phyloP scores from a whole-genome alignment of 2,113 vertebrate species.

The Dendropsophus ebraccatus region DNA sequence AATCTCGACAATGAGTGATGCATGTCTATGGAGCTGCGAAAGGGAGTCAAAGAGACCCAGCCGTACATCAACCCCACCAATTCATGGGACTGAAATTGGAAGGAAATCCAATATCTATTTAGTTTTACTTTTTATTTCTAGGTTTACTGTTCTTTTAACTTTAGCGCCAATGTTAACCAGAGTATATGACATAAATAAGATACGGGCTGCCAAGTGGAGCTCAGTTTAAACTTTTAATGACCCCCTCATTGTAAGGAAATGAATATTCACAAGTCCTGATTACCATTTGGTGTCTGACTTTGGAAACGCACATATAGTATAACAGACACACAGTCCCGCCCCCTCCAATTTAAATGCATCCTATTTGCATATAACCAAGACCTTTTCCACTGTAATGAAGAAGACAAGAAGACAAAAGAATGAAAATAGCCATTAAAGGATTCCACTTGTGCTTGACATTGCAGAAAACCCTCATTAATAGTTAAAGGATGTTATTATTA shows the following conservation, averaged over 20 bases:
- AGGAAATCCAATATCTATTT: no score
- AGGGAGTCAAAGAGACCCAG: no score
- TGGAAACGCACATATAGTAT: constrained; percentile 8
- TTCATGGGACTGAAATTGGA: no score
- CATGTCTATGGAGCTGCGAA: no score
- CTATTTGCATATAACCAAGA: constrained; percentile 25
- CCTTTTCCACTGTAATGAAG: constrained; percentile 25
- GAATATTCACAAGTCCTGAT: constrained; percentile 22
- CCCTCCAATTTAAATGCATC: constrained; percentile 34
- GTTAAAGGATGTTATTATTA: constrained; percentile 46
- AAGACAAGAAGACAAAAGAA: constrained; percentile 49
- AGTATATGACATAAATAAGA: not conserved
- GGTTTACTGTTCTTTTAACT: not conserved
- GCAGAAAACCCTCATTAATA: constrained; percentile 51
- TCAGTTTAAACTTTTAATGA: not conserved
- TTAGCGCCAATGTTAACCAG: not conserved
- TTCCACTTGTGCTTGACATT: constrained; percentile 51
- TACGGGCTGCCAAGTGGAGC: not conserved
- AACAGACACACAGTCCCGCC: constrained; percentile 19
- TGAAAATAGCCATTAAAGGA: constrained; percentile 29
- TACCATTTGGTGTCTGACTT: constrained; percentile 28
- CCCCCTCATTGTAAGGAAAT: not conserved
- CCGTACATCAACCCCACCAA: no score
- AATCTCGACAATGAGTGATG: no score
- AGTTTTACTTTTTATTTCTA: not conserved